Evolutionary conservation across 1,140 invertebrate species (phyloP).

Genomic region (Stenopsyche tienmushanensis): DNA sequence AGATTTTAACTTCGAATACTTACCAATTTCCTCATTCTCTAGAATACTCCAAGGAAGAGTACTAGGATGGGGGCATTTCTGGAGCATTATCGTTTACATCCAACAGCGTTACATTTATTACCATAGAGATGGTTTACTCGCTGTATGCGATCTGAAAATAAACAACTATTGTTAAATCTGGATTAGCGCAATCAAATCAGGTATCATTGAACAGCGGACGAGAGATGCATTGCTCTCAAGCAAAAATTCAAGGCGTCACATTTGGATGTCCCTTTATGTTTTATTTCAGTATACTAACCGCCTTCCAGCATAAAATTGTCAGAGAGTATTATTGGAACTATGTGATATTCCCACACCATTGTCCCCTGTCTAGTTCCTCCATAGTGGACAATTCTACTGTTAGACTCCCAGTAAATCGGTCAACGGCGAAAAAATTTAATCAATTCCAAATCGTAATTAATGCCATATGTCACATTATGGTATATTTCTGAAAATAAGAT

Average conservation of each 20-base stretch:
- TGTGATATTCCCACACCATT: conserved; percentile 47
- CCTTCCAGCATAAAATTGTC: conserved; percentile 56
- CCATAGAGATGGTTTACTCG: conserved; percentile 44
- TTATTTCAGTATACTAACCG: conserved; percentile 44
- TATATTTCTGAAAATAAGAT: conserved; percentile 46
- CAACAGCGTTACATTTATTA: conserved; percentile 51
- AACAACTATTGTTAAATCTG: not conserved
- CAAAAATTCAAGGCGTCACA: too few species aligned
- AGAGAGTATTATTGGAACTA: conserved; percentile 52
- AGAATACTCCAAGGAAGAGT: conserved; percentile 46
- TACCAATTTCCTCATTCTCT: conserved; percentile 52
- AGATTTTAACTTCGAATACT: too few species aligned
- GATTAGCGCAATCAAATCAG: conserved; percentile 5
- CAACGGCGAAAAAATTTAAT: conserved; percentile 53
- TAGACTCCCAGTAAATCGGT: conserved; percentile 48
- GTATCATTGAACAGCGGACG: too few species aligned
- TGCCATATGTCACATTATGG: conserved; percentile 49
- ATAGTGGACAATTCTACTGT: conserved; percentile 51
- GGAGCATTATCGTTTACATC: conserved; percentile 61
- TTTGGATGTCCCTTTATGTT: too few species aligned
- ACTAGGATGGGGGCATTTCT: conserved; percentile 45
- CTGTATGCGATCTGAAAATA: conserved; percentile 35
- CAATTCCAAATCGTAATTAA: conserved; percentile 53
- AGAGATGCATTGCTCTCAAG: too few species aligned
- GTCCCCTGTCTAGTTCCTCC: conserved; percentile 50